Evolutionary conservation across 2,888 invertebrate genomes (phyloP), one percentile per base, ranked within the genome.

Genomic region (Drosophila sordidula): DNA sequence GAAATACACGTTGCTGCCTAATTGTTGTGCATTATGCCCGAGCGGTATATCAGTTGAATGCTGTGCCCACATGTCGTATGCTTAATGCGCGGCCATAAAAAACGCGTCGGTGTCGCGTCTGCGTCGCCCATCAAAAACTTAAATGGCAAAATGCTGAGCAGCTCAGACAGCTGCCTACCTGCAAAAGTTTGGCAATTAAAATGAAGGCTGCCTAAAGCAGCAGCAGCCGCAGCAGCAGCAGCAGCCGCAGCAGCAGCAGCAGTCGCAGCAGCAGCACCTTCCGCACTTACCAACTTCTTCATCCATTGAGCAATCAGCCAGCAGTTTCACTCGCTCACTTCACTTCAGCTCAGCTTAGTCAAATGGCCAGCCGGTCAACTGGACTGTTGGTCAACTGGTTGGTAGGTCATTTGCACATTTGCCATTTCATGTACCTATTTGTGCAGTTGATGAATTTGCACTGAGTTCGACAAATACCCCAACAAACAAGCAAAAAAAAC

Each of bases 141-240:
- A 58, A 78, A 78, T 72, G 70, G 68, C 55, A 57, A 75, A 64
- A 70, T 50, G 45, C 44, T 39, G 39, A 65, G 39, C 47, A 58
- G 34, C 58, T 52, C 54, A 51, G 57, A 38, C 74, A 71, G 77
- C 77, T 71, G 72, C 72, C 51, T 55, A 46, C 57, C 64, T 61
- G 54, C 32, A 50, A 80, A 78, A 73, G 66, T 84, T 80, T 70
- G 67, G 70, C 85, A 79, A 84, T 79, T 79, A 84, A 80, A 75
- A 52, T 41, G 56, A 65, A 76, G 77, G 54, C 77, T 55, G 65
- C 11, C 55, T 42, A 18, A 61, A 34, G 14, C 34, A 45, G 0
- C 45, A 36, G 5, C 5, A 45, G 8, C 41, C 29, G 0, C 47
- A 45, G 6, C 44, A 34, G 32, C 51, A 51, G 44, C 36, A 18